phyloP scores from a whole-genome alignment of 2,888 invertebrate genomes.

The Oscheius sp. region DNA sequence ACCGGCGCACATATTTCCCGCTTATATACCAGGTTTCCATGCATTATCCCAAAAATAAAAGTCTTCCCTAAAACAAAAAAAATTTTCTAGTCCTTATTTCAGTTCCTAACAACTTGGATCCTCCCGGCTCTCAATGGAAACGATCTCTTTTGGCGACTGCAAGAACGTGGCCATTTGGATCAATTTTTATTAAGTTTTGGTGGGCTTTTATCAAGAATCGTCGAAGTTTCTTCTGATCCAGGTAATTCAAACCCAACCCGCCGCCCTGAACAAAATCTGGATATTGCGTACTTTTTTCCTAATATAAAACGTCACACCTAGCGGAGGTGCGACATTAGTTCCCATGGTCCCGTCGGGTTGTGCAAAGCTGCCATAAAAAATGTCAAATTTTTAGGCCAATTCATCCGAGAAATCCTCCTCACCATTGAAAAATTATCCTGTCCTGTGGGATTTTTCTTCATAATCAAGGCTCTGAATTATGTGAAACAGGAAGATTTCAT shows the following conservation, averaged over 20 bases:
- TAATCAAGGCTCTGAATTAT: conserved; percentile 33
- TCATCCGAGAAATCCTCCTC: conserved; percentile 35
- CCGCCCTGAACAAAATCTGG: too few species aligned
- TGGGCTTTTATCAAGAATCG: conserved; percentile 15
- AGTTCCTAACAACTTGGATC: conserved; percentile 46
- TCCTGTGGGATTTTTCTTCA: conserved; percentile 45
- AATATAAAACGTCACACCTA: too few species aligned
- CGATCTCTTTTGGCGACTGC: conserved; percentile 59
- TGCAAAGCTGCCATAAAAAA: neutral
- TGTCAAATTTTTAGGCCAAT: conserved; percentile 26
- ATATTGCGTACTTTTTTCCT: too few species aligned
- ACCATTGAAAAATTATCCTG: conserved; percentile 40
- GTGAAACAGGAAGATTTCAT: neutral
- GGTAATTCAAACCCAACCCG: too few species aligned
- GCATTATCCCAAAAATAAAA: too few species aligned
- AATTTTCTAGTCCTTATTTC: too few species aligned
- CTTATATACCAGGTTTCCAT: too few species aligned
- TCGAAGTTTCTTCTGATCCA: neutral
- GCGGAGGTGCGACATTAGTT: too few species aligned
- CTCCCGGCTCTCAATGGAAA: conserved; percentile 53
- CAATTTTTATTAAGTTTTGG: conserved; percentile 32
- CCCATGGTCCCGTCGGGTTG: too few species aligned
- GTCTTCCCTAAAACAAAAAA: too few species aligned
- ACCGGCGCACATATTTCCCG: too few species aligned
- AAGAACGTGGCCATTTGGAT: conserved; percentile 46